Evolutionary conservation across 2,797 vertebrate genomes (phyloP).

Genomic region (Chaetodon trifasciatus): DNA sequence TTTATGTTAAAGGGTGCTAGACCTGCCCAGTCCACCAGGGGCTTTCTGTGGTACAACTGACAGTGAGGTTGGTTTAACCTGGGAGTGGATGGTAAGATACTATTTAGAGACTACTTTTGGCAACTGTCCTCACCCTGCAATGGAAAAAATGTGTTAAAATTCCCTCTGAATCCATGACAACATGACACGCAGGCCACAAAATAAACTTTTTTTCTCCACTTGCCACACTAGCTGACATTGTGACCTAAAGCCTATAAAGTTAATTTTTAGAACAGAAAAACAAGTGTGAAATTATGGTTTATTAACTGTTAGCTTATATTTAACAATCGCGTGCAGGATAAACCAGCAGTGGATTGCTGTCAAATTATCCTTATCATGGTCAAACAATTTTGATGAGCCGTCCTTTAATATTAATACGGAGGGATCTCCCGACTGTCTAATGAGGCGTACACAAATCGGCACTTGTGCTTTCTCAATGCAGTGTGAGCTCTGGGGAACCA

Average conservation of each 20-base stretch:
- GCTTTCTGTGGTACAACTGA: background rate
- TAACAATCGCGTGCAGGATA: background rate
- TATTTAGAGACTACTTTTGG: background rate
- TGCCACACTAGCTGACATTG: background rate
- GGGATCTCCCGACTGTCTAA: constrained; percentile 6
- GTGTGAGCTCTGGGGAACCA: constrained; percentile 45
- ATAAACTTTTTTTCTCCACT: background rate
- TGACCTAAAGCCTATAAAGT: background rate
- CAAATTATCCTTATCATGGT: background rate
- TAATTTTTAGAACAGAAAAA: constrained; percentile 1
- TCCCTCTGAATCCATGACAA: background rate
- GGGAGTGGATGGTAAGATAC: background rate
- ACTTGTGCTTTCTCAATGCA: constrained; percentile 33
- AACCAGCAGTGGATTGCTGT: constrained; percentile 1
- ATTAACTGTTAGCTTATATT: background rate
- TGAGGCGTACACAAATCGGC: constrained; percentile 30
- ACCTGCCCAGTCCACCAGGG: background rate
- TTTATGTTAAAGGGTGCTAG: background rate
- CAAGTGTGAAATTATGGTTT: background rate
- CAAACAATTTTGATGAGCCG: background rate
- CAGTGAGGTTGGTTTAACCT: constrained; percentile 1
- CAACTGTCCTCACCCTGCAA: background rate
- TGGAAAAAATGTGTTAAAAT: background rate
- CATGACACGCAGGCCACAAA: background rate
- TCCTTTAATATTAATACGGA: background rate